Conservation (phyloP, 2,797 vertebrate genomes). For the Lemur catta region DNA sequence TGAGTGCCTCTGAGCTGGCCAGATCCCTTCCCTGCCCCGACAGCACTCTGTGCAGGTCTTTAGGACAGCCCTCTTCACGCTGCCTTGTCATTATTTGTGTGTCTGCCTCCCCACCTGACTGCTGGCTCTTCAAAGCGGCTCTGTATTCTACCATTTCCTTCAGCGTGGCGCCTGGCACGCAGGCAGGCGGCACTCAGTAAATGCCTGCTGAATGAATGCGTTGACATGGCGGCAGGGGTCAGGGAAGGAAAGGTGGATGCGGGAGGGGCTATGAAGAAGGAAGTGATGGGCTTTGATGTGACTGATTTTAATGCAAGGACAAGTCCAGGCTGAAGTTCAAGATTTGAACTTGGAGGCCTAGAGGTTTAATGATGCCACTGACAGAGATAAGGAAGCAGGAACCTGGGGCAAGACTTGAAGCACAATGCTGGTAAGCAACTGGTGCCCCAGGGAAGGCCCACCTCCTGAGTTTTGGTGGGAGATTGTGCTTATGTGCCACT, state of each 20-base stretch:
- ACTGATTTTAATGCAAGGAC: neutral
- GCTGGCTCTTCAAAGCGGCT: neutral
- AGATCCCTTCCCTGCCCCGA: neutral
- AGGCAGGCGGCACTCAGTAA: neutral
- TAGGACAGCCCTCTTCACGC: neutral
- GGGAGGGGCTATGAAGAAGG: neutral
- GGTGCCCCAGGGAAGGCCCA: neutral
- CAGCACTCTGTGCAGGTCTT: neutral
- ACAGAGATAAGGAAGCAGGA: neutral
- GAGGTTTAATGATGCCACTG: neutral
- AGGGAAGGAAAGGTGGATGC: neutral
- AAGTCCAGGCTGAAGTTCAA: neutral
- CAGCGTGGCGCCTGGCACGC: neutral
- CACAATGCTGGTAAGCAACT: neutral
- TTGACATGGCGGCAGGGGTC: neutral
- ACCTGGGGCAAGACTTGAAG: neutral
- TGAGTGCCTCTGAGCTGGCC: neutral
- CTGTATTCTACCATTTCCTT: no score
- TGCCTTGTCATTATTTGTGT: neutral
- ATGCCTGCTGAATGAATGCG: neutral
- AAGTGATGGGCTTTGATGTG: neutral
- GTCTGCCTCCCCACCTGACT: neutral
- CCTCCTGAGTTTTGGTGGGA: neutral
- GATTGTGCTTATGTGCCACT: neutral
- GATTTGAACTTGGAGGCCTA: neutral